Conservation (phyloP, 92 coral and sea anemone species). For the Epizoanthus ramosus region DNA sequence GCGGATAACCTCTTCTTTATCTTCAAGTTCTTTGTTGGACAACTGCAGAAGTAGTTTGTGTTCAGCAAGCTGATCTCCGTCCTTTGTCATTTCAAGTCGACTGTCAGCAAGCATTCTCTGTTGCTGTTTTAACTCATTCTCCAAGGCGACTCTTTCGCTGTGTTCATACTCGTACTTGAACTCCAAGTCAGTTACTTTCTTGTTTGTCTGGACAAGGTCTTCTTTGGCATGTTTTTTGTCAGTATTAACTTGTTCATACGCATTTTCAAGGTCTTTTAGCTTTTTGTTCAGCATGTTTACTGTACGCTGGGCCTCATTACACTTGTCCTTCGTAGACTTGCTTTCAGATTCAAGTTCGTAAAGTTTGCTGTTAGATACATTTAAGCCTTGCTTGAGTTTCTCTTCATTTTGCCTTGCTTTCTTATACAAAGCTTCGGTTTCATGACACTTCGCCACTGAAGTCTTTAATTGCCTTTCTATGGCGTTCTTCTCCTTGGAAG, state of each 20-base stretch:
- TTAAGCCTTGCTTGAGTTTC: conserved; percentile 62
- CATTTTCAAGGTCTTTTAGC: conserved; percentile 66
- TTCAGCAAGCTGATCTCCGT: conserved; percentile 67
- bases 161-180: conserved; percentile 74
- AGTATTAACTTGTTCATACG: conserved; percentile 65
- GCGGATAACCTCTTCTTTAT: conserved; percentile 71
- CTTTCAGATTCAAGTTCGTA: conserved; percentile 70
- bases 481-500: conserved; percentile 62
- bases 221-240: conserved; percentile 76
- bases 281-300: conserved; percentile 53
- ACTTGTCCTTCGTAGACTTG: conserved; percentile 60
- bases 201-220: conserved; percentile 54
- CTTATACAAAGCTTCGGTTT: conserved; percentile 61
- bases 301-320: conserved; percentile 63
- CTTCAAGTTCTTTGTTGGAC: conserved; percentile 67
- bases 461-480: conserved; percentile 60
- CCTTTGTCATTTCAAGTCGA: conserved; percentile 26
- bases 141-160: conserved; percentile 57
- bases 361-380: conserved; percentile 57
- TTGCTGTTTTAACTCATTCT: conserved; percentile 33
- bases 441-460: conserved; percentile 51
- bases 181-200: conserved; percentile 71
- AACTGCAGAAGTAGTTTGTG: conserved; percentile 70
- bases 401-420: conserved; percentile 57
- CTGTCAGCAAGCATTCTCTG: conserved; percentile 38